phyloP scores from a whole-genome alignment of 2,113 vertebrate genomes.

The Raja brachyura region DNA sequence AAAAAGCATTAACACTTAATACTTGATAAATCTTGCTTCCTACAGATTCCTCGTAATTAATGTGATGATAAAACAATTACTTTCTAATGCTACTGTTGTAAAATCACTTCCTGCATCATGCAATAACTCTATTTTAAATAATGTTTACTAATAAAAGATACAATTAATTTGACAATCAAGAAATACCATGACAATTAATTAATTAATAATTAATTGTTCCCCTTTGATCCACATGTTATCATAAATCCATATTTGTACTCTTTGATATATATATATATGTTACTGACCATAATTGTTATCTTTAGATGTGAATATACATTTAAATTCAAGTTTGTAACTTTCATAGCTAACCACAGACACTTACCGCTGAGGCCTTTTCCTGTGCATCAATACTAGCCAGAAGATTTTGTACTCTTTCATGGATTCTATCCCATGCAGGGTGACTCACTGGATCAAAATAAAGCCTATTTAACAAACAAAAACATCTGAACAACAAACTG shows the following conservation, averaged over 20 bases:
- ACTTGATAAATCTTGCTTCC: neutral
- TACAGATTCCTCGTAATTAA: neutral
- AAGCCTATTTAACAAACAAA: neutral
- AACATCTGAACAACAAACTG: neutral
- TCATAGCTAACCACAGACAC: neutral
- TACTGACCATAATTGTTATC: neutral
- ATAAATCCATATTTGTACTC: neutral
- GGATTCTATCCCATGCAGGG: conserved; percentile 33
- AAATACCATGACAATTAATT: neutral
- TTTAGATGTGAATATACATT: neutral
- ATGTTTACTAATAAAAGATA: neutral
- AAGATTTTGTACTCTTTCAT: conserved; percentile 23
- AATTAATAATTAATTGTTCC: neutral
- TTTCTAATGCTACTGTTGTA: neutral
- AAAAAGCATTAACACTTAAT: neutral
- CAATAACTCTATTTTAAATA: neutral
- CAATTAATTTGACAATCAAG: neutral
- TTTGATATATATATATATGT: neutral
- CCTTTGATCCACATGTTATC: neutral
- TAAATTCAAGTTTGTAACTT: neutral
- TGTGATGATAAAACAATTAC: neutral
- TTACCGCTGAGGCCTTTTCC: conserved; percentile 16
- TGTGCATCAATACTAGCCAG: conserved; percentile 33
- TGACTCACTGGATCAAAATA: conserved; percentile 27
- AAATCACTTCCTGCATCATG: neutral